phyloP scores from a whole-genome alignment of 2,888 invertebrate genomes.

The Drosophila birchii region DNA sequence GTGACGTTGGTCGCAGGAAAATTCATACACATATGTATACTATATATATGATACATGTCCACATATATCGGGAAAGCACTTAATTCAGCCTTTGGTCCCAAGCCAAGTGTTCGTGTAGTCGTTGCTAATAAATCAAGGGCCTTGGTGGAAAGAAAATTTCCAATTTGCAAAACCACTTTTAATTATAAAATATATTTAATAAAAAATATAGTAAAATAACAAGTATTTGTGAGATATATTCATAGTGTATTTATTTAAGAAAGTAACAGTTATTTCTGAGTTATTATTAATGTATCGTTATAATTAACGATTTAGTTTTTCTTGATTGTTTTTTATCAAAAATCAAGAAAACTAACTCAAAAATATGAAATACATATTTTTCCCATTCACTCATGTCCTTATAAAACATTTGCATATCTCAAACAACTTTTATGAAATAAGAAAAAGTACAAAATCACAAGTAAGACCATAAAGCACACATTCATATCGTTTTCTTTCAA shows the following conservation, averaged over 20 bases:
- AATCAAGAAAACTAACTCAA: background rate
- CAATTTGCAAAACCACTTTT: conserved; percentile 7
- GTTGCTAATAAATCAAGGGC: conserved; percentile 18
- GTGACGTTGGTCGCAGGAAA: conserved; percentile 39
- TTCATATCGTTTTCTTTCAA: background rate
- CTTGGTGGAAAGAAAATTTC: conserved; percentile 1
- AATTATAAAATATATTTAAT: conserved; percentile 10
- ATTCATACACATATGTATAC: conserved; percentile 13
- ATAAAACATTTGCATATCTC: background rate
- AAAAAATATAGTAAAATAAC: background rate
- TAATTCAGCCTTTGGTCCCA: conserved; percentile 43
- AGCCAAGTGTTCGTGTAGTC: background rate
- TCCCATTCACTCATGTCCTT: background rate
- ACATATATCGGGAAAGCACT: conserved; percentile 24
- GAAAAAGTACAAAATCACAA: background rate
- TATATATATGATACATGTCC: conserved; percentile 20
- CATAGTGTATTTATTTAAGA: background rate
- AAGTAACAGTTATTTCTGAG: background rate
- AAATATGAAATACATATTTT: background rate
- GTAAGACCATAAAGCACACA: background rate
- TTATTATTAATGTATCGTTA: background rate
- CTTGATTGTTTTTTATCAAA: background rate
- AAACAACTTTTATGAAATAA: background rate
- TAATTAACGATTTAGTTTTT: background rate
- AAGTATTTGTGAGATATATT: background rate